Evolutionary conservation across 2,888 invertebrate species (phyloP).

Genomic region (Machimus rusticus): DNA sequence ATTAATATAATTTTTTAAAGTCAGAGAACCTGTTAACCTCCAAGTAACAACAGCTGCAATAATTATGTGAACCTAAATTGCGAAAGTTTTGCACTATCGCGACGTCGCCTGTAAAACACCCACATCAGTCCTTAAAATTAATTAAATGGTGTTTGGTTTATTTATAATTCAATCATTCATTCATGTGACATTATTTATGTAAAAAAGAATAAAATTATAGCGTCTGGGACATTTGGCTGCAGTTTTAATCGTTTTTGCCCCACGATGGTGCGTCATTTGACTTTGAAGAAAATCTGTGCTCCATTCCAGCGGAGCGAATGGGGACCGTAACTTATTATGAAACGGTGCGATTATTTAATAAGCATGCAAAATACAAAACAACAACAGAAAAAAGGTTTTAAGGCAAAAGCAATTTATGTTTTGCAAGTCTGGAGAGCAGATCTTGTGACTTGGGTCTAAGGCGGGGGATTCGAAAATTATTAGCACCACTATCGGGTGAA

Average conservation of each 20-base stretch:
- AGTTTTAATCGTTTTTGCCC: background rate
- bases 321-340: background rate
- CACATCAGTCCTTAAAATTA: background rate
- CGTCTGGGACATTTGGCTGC: background rate
- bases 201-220: background rate
- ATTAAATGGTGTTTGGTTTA: background rate
- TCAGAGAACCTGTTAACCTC: background rate
- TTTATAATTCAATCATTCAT: background rate
- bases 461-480: background rate
- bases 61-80: background rate
- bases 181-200: background rate
- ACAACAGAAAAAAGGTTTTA: background rate
- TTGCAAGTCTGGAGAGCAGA: background rate
- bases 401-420: background rate
- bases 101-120: background rate
- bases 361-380: background rate
- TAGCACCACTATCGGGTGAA: background rate
- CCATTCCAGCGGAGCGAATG: background rate
- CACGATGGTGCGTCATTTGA: background rate
- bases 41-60: background rate
- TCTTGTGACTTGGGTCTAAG: background rate
- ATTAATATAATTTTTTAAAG: background rate
- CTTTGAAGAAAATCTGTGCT: background rate
- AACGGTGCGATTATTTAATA: background rate
- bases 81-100: background rate